Conservation (phyloP, 2,113 vertebrate genomes). For the Oreochromis niloticus region DNA sequence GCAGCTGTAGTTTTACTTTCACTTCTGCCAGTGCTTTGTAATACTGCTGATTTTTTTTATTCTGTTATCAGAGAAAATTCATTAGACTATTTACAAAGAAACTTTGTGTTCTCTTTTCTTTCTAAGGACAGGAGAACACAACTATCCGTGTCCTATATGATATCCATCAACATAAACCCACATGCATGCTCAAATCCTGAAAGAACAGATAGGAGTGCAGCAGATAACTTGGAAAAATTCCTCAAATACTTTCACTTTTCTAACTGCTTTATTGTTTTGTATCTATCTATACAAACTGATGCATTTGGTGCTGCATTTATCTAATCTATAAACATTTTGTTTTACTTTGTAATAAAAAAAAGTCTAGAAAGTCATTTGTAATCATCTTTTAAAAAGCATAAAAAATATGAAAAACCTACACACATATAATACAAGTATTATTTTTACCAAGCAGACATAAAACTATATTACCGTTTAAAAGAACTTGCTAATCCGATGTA, state of each 20-base stretch:
- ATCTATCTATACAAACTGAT: neutral
- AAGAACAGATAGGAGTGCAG: fast-evolving
- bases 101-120: fast-evolving
- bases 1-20: neutral
- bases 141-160: fast-evolving
- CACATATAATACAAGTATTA: fast-evolving
- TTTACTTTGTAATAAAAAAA: neutral
- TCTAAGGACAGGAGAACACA: neutral
- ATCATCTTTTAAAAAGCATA: neutral
- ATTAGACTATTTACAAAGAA: neutral
- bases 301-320: neutral
- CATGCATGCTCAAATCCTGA: neutral
- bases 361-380: neutral
- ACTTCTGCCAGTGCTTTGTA: neutral
- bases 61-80: neutral
- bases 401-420: fast-evolving
- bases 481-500: neutral
- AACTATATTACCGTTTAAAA: neutral
- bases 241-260: neutral
- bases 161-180: neutral
- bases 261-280: neutral
- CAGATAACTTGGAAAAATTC: neutral
- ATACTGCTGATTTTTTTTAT: neutral
- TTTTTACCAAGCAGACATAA: neutral
- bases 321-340: neutral